Evolutionary conservation across 2,797 vertebrate species (phyloP).

Genomic region (Cebuella pygmaea): DNA sequence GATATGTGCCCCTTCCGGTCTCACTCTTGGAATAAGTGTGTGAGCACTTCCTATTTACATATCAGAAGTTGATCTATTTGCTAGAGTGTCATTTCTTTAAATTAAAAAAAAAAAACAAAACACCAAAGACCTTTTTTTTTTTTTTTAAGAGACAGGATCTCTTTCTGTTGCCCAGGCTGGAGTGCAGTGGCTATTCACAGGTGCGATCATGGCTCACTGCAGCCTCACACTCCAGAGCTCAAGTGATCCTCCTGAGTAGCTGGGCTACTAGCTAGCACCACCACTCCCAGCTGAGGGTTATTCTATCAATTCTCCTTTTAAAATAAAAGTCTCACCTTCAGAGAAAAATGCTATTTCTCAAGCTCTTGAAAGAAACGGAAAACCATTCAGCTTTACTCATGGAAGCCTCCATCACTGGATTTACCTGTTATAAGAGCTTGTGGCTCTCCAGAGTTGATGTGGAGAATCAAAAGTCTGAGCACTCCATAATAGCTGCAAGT

Average conservation of each 20-base stretch:
- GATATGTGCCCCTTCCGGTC: not conserved
- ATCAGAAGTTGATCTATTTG: not conserved
- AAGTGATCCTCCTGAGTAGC: not conserved
- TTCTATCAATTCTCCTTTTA: not conserved
- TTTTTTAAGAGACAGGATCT: not conserved
- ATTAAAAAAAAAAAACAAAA: too few relatives aligned
- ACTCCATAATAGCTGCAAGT: constrained; percentile 97
- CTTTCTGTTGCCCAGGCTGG: not conserved
- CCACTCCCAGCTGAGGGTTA: not conserved
- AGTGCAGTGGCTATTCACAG: not conserved
- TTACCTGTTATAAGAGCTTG: constrained; percentile 97
- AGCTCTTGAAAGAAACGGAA: not conserved
- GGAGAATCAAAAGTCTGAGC: constrained; percentile 97
- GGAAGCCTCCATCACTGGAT: not conserved
- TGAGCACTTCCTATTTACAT: not conserved
- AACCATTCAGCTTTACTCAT: not conserved
- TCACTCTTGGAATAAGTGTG: not conserved
- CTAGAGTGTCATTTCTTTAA: not conserved
- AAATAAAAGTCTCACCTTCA: not conserved
- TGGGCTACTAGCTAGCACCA: not conserved
- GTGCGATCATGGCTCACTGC: not conserved
- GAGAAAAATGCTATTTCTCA: not conserved
- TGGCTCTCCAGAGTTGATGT: constrained; percentile 97
- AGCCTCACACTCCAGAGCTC: not conserved
- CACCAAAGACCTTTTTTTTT: too few relatives aligned